Conservation (phyloP, 2,888 invertebrate genomes). For the Dynastes maya region DNA sequence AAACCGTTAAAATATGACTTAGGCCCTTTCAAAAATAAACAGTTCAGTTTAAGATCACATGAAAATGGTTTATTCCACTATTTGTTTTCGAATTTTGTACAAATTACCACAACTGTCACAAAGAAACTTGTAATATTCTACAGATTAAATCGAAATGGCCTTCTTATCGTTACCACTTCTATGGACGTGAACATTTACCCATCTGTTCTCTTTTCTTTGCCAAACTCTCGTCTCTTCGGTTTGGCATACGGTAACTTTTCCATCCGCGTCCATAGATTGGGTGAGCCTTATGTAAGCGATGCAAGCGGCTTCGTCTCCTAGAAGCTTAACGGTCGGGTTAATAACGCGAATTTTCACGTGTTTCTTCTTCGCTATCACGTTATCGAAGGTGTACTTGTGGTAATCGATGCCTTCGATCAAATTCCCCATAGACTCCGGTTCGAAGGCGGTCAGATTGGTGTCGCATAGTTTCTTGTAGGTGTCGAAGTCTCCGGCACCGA, state of each 20-base stretch:
- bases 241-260: slow-evolving; percentile 29
- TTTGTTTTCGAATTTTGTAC: too few species aligned
- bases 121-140: neutral
- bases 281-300: slow-evolving; percentile 43
- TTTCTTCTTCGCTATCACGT: slow-evolving; percentile 27
- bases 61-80: too few species aligned
- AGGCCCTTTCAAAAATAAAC: too few species aligned
- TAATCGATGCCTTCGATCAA: slow-evolving; percentile 49
- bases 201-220: slow-evolving; percentile 49
- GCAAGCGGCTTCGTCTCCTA: slow-evolving; percentile 42
- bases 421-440: slow-evolving; percentile 48
- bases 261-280: slow-evolving; percentile 37
- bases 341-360: slow-evolving; percentile 41
- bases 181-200: slow-evolving; percentile 44
- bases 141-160: slow-evolving; percentile 5
- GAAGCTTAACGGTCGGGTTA: slow-evolving; percentile 39
- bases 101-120: too few species aligned
- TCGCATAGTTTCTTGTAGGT: slow-evolving; percentile 45
- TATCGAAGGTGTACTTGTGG: slow-evolving; percentile 45
- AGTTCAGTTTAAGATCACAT: too few species aligned
- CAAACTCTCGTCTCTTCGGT: slow-evolving; percentile 46
- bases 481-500: slow-evolving; percentile 43
- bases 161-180: slow-evolving; percentile 38
- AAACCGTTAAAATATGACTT: too few species aligned
- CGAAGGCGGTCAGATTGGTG: slow-evolving; percentile 43